These are phyloP conservation scores for Griposia aprilina DNA, from an alignment of 2,888 invertebrate species.

Conservation along the genomic window DNA sequence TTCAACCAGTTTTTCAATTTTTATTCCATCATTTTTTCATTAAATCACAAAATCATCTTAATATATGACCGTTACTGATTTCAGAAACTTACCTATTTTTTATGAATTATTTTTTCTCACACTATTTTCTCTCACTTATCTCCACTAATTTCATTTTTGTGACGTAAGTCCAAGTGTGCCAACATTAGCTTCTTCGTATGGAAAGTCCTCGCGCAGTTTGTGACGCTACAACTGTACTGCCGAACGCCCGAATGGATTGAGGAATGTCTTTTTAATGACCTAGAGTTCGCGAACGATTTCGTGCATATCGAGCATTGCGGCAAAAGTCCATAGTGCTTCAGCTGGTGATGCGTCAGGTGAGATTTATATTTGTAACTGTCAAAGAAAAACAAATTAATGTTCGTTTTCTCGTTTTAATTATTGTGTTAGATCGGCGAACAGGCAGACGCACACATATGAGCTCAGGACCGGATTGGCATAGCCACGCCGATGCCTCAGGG, in stretches of 20 bases:
- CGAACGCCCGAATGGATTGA: conserved; percentile 71
- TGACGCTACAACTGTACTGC: conserved; percentile 57
- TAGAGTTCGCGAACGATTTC: conserved; percentile 58
- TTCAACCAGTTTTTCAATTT: background rate
- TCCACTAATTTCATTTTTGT: conserved; percentile 38
- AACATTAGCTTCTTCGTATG: conserved; percentile 68
- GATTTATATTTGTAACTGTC: conserved; percentile 74
- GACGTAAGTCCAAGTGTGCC: conserved; percentile 63
- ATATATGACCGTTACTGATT: background rate
- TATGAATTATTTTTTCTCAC: background rate
- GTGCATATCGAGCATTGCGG: conserved; percentile 67
- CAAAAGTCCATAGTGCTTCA: conserved; percentile 65
- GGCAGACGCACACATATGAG: background rate
- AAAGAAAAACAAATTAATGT: background rate
- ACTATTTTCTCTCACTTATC: background rate
- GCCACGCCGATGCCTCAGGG: too few relatives aligned
- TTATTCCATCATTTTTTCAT: background rate
- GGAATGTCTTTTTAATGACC: conserved; percentile 64
- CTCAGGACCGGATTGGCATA: background rate
- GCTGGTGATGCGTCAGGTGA: conserved; percentile 71
- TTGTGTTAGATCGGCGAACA: too few relatives aligned
- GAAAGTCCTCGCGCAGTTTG: conserved; percentile 67
- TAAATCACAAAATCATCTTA: background rate
- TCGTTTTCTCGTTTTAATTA: background rate
- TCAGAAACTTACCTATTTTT: background rate